A percentile compares a stretch with the other conserved stretches of the same genome.
phyloP scores from a whole-genome alignment of 2,888 invertebrate genomes.

The Scaeva pyrastri region DNA sequence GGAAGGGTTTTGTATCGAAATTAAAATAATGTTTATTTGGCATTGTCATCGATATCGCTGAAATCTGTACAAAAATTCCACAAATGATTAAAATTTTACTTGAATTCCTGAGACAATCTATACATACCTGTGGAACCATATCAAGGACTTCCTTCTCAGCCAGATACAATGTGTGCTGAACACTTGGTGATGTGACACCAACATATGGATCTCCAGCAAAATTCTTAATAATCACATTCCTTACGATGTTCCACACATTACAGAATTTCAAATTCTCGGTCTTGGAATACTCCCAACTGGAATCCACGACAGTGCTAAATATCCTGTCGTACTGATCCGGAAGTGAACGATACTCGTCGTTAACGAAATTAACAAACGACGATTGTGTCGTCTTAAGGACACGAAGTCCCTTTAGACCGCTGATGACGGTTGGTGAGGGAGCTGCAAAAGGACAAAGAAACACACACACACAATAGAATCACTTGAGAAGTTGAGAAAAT shows the following conservation, averaged over 20 bases:
- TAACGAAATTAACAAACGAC: conserved; percentile 91
- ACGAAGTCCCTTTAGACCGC: conserved; percentile 89
- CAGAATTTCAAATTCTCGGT: conserved; percentile 88
- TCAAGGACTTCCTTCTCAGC: conserved; percentile 89
- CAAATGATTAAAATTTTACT: background rate
- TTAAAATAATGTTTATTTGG: conserved; percentile 93
- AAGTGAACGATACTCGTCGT: conserved; percentile 91
- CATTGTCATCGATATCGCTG: conserved; percentile 90
- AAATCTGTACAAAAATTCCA: conserved; percentile 84
- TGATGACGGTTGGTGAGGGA: conserved; percentile 86
- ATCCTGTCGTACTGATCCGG: conserved; percentile 91
- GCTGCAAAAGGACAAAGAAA: conserved; percentile 81
- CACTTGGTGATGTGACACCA: conserved; percentile 91
- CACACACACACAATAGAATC: background rate
- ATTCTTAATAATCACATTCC: conserved; percentile 88
- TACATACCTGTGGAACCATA: conserved; percentile 87
- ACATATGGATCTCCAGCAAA: conserved; percentile 90
- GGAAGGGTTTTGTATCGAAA: conserved; percentile 90
- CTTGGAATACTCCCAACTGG: conserved; percentile 90
- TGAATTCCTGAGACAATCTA: background rate
- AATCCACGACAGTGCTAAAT: conserved; percentile 89
- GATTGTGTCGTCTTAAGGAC: conserved; percentile 93
- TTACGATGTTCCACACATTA: conserved; percentile 88
- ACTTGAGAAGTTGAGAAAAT: background rate
- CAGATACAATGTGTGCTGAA: conserved; percentile 91